Conservation (phyloP, 2,797 vertebrate genomes). For the Pitangus sulphuratus region DNA sequence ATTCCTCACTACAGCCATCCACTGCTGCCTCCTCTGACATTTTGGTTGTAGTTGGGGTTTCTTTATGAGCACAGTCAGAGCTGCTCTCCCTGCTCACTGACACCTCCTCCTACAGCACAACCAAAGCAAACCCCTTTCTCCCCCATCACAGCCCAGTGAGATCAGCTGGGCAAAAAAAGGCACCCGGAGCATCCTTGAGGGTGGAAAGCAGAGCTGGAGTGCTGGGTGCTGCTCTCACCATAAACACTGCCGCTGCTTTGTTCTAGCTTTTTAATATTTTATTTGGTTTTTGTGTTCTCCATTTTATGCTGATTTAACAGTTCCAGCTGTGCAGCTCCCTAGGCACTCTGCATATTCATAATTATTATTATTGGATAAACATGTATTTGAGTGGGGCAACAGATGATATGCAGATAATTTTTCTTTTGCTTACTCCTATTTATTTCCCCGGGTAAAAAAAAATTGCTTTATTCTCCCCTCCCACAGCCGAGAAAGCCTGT, state of each 20-base stretch:
- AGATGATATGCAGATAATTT: neutral
- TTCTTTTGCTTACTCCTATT: neutral
- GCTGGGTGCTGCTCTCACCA: neutral
- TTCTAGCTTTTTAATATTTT: conserved; percentile 52
- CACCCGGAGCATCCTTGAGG: neutral
- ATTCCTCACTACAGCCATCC: neutral
- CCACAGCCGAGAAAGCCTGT: neutral
- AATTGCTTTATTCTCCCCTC: neutral
- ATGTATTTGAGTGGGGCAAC: conserved; percentile 15
- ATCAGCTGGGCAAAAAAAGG: neutral
- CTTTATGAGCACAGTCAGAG: neutral
- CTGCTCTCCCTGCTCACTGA: neutral
- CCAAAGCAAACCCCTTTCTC: neutral
- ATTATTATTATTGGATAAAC: conserved; percentile 47
- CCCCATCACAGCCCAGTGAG: neutral
- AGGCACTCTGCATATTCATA: neutral
- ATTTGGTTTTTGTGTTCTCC: neutral
- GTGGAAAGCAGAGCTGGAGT: neutral
- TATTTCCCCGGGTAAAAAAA: neutral
- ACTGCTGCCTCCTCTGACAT: neutral
- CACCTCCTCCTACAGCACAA: neutral
- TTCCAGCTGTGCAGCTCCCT: conserved; percentile 16
- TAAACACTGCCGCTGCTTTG: conserved; percentile 21
- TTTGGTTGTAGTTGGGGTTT: neutral
- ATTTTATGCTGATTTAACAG: conserved; percentile 28